Percentiles rank a stretch among this genome's conserved stretches.
Evolutionary conservation across 2,888 invertebrate genomes (phyloP).

Genomic region (Cancer borealis): DNA sequence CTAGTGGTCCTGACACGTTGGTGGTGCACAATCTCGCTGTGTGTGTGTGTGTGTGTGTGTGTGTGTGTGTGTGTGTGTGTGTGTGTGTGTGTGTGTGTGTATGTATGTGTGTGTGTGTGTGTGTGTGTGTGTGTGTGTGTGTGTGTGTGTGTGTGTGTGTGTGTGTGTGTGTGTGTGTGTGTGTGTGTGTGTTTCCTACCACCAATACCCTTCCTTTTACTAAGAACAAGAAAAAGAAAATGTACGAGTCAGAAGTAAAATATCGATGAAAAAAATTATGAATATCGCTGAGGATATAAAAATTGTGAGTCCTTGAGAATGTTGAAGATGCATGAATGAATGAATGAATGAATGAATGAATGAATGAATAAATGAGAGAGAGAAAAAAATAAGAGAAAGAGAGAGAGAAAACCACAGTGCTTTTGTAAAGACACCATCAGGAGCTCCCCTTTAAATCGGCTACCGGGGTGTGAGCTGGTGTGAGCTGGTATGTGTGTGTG

Average conservation of each 20-base stretch:
- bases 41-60: background rate
- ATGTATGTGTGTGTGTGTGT: conserved; percentile 20
- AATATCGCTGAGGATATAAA: background rate
- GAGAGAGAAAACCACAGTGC: background rate
- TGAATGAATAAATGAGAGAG: background rate
- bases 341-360: background rate
- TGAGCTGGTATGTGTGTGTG: background rate
- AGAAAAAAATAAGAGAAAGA: background rate
- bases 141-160: conserved; percentile 20
- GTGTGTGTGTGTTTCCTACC: background rate
- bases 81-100: background rate
- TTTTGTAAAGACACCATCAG: background rate
- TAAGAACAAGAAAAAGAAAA: background rate
- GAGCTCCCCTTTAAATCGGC: conserved; percentile 10
- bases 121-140: conserved; percentile 20
- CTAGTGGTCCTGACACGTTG: background rate
- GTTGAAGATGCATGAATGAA: background rate
- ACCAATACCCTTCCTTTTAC: background rate
- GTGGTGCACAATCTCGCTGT: background rate
- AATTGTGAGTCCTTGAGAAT: background rate
- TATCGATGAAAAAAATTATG: background rate
- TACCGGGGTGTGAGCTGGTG: conserved; percentile 20
- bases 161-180: conserved; percentile 20
- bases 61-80: background rate
- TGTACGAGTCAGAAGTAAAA: background rate